Percentiles rank a stretch among this genome's conserved stretches.
These are phyloP conservation scores for Drosophila bipectinata DNA, from an alignment of 1,140 invertebrate species.

Conservation along the genomic window DNA sequence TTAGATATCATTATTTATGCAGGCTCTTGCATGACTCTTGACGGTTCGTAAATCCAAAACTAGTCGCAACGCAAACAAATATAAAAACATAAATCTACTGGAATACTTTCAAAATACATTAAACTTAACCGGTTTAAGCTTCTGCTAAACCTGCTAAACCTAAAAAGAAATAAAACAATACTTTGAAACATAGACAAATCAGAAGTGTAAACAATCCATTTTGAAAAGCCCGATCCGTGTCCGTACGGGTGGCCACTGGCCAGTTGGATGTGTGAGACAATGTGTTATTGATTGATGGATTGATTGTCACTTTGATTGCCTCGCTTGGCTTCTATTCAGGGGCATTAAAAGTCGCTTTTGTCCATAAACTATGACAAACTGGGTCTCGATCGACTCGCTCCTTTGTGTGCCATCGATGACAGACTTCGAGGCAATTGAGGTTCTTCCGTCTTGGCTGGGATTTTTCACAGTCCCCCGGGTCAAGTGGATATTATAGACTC, in stretches of 20 bases:
- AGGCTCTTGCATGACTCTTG: constrained; percentile 50
- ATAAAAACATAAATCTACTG: constrained; percentile 61
- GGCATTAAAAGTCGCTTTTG: constrained; percentile 47
- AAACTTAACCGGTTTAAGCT: constrained; percentile 66
- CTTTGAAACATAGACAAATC: constrained; percentile 11
- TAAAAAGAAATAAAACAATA: constrained; percentile 23
- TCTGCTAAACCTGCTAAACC: constrained; percentile 45
- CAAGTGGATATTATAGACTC: constrained; percentile 25
- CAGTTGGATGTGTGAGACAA: constrained; percentile 31
- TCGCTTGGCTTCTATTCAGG: constrained; percentile 47
- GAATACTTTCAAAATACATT: constrained; percentile 73
- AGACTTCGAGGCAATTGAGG: constrained; percentile 13
- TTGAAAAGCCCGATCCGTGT: constrained; percentile 43
- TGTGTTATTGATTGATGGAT: constrained; percentile 69
- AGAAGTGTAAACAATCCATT: constrained; percentile 66
- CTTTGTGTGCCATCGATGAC: constrained; percentile 37
- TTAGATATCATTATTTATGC: constrained; percentile 49
- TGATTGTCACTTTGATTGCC: constrained; percentile 67
- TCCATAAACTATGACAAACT: constrained; percentile 54
- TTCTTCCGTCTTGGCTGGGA: constrained; percentile 37
- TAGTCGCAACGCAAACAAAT: constrained; percentile 28
- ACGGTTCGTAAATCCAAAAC: constrained; percentile 43
- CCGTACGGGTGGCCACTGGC: constrained; percentile 32
- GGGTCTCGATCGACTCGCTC: constrained; percentile 42
- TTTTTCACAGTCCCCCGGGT: constrained; percentile 28